Evolutionary conservation across 2,888 invertebrate species (phyloP), one percentile per base, ranked within the genome.

Genomic region (Pomacea canaliculata): DNA sequence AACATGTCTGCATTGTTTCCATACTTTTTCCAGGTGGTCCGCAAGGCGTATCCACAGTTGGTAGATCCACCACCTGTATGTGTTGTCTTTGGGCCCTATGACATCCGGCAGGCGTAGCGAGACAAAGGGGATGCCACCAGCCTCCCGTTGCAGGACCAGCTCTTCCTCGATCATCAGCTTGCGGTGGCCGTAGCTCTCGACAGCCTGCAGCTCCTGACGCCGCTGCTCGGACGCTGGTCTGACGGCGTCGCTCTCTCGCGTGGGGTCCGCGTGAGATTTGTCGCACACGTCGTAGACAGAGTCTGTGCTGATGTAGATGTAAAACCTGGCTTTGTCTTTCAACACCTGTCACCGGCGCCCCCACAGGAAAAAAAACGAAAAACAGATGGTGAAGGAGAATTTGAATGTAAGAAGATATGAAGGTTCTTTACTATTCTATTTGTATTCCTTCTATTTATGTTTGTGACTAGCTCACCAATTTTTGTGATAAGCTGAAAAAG

Each of bases 251-350:
- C 85, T 85, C 83, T 92, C 92, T 66, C 81, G 70, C 8, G 86
- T 81, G 3, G 79, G 81, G 8, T 82, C 81, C 0, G 76, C 78
- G 75, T 87, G 86, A 1, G 81, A 82, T 71, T 88, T 87, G 16
- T 84, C 80, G 73, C 90, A 90, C n/a, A 92, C 92, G 81, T 92
- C 92, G 80, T 92, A 92, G 3, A 92, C 90, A 7, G 91, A 91
- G 83, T 92, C 92, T 0, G 91, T 90, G 80, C 92, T 92, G 70
- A 92, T 91, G 82, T 90, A 91, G 16, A 92, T 85, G 77, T 92
- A 92, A 12, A 90, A 78, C 56, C 86, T 84, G 19, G 88, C 85
- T 77, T 89, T 89, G 23, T 85, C 87, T 23, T 86, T 79, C 5
- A 92, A 77, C 48, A 89, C 73, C n/a, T 86, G 83, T 16, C 1